phyloP scores from a whole-genome alignment of 2,888 invertebrate species.

The Xylocampa areola region DNA sequence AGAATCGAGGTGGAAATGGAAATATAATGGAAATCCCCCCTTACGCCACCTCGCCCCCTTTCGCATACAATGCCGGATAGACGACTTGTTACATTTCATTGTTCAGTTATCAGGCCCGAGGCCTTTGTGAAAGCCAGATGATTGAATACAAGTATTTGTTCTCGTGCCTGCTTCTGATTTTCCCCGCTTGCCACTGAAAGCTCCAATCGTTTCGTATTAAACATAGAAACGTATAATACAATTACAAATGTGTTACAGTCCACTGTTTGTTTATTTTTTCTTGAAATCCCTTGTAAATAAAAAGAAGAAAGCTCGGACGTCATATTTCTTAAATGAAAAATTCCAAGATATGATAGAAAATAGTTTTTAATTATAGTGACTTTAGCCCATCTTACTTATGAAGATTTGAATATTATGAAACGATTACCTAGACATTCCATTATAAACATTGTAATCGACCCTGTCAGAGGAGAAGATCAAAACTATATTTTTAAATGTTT shows the following conservation, averaged over 20 bases:
- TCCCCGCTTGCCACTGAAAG: conserved; percentile 83
- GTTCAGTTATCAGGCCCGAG: conserved; percentile 88
- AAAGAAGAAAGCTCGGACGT: conserved; percentile 10
- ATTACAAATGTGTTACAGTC: conserved; percentile 75
- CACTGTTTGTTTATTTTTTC: conserved; percentile 63
- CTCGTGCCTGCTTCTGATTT: conserved; percentile 87
- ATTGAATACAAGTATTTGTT: conserved; percentile 90
- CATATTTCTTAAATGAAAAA: not conserved
- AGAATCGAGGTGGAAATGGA: conserved; percentile 89
- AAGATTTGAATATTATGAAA: too few species aligned
- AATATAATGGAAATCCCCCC: conserved; percentile 88
- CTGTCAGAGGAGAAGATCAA: too few species aligned
- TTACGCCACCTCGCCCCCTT: conserved; percentile 61
- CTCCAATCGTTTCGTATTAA: conserved; percentile 79
- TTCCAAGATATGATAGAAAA: not conserved
- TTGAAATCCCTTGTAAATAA: conserved; percentile 30
- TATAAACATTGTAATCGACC: too few species aligned
- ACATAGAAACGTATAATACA: conserved; percentile 71
- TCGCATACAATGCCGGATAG: conserved; percentile 86
- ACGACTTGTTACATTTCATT: conserved; percentile 90
- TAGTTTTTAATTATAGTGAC: too few species aligned
- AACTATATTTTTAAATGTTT: too few species aligned
- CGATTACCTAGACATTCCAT: too few species aligned
- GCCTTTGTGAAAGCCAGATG: conserved; percentile 88
- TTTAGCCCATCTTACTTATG: too few species aligned